phyloP scores from a whole-genome alignment of 2,888 invertebrate species.

The Arctia plantaginis region DNA sequence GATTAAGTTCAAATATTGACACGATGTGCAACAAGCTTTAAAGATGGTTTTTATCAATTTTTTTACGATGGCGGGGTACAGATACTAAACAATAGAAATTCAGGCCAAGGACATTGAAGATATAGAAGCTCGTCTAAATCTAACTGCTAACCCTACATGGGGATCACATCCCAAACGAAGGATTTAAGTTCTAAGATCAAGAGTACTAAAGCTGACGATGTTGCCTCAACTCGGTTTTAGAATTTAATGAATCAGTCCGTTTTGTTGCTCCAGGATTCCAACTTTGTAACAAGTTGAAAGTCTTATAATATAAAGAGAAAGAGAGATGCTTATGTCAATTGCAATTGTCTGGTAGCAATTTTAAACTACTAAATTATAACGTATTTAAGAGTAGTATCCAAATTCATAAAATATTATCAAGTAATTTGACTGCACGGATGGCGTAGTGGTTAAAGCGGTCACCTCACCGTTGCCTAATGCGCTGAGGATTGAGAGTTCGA shows the following conservation, averaged over 20 bases:
- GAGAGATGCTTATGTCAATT: not conserved
- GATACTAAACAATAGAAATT: not conserved
- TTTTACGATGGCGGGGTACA: no score
- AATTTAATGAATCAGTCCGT: constrained; percentile 14
- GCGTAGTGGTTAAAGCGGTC: no score
- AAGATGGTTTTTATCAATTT: no score
- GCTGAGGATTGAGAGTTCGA: no score
- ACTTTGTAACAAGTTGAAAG: not conserved
- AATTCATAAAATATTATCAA: no score
- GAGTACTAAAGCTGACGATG: constrained; percentile 49
- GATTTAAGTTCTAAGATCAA: constrained; percentile 53
- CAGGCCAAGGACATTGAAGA: not conserved
- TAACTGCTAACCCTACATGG: constrained; percentile 14
- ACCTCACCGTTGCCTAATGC: no score
- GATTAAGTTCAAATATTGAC: no score
- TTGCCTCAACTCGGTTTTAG: constrained; percentile 18
- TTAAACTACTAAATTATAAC: no score
- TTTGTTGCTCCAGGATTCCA: not conserved
- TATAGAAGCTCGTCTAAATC: not conserved
- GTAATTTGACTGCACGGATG: no score
- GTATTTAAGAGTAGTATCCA: no score
- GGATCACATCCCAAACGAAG: constrained; percentile 56
- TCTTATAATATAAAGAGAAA: not conserved
- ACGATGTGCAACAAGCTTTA: no score
- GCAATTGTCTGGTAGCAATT: no score